Conservation (phyloP, 1,140 invertebrate genomes). For the Hyles vespertilio region DNA sequence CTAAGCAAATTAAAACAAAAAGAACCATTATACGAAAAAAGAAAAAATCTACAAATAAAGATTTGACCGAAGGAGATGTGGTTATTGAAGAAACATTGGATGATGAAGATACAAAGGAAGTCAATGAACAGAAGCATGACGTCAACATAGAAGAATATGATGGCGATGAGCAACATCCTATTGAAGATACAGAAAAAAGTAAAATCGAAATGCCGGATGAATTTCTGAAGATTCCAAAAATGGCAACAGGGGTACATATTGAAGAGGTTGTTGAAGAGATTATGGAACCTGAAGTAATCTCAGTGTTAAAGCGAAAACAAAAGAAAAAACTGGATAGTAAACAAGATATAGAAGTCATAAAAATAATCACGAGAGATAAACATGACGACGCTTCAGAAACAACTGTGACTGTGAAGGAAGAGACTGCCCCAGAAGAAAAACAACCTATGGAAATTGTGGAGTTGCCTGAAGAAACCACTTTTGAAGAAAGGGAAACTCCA, state of each 20-base stretch:
- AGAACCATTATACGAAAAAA: conserved; percentile 73
- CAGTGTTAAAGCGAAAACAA: conserved; percentile 12
- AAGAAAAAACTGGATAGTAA: conserved; percentile 5
- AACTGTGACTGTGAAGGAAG: conserved; percentile 31
- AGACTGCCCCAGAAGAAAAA: conserved; percentile 4
- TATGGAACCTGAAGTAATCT: conserved; percentile 1
- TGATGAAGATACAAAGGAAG: conserved; percentile 38
- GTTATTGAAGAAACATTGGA: conserved; percentile 71
- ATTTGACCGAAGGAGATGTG: conserved; percentile 50
- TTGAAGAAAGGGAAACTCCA: conserved; percentile 17
- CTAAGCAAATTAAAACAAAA: conserved; percentile 74
- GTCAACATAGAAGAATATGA: conserved; percentile 60
- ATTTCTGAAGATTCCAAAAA: conserved; percentile 41
- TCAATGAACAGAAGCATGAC: conserved; percentile 25
- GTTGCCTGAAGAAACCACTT: conserved; percentile 47
- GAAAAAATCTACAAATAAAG: conserved; percentile 24
- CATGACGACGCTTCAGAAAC: conserved; percentile 59
- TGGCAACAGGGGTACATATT: conserved; percentile 42
- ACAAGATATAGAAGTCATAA: conserved; percentile 18
- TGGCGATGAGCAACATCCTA: conserved; percentile 35
- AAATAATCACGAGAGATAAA: conserved; percentile 70
- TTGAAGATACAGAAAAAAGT: conserved; percentile 33
- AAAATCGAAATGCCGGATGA: conserved; percentile 63
- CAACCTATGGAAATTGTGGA: conserved; percentile 35
- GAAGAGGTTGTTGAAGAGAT: conserved; percentile 64